phyloP scores from a whole-genome alignment of 2,888 invertebrate genomes.

The Deilephila elpenor region DNA sequence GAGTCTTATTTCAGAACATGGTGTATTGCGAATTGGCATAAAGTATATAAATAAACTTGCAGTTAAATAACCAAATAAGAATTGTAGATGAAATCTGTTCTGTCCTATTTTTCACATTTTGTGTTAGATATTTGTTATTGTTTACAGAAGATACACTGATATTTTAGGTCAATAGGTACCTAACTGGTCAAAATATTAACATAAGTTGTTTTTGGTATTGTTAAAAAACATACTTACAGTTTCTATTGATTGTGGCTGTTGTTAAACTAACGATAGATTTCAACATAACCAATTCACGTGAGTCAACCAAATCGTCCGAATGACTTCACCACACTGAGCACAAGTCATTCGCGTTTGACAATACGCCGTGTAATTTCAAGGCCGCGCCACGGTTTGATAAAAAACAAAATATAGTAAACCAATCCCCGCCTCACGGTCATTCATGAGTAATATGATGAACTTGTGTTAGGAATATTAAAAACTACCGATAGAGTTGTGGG shows the following conservation, averaged over 20 bases:
- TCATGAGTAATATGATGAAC: not conserved
- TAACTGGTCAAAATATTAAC: not conserved
- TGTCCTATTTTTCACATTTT: too few species aligned
- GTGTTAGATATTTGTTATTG: too few species aligned
- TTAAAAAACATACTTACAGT: conserved; percentile 56
- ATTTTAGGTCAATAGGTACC: too few species aligned
- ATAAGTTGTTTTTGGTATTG: not conserved
- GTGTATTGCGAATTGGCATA: too few species aligned
- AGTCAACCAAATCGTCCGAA: conserved; percentile 39
- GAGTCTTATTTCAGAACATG: not conserved
- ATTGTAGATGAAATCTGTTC: too few species aligned
- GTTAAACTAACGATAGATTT: conserved; percentile 55
- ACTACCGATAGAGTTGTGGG: too few species aligned
- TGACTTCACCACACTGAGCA: conserved; percentile 47
- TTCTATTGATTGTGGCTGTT: conserved; percentile 47
- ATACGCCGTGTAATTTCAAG: conserved; percentile 31
- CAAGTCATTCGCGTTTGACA: conserved; percentile 28
- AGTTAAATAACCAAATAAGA: too few species aligned
- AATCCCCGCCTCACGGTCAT: not conserved
- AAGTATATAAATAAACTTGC: too few species aligned
- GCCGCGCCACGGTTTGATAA: conserved; percentile 27
- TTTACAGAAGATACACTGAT: too few species aligned
- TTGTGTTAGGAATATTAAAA: not conserved
- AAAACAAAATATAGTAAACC: not conserved
- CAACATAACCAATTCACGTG: conserved; percentile 56